Percentiles rank a stretch among this genome's conserved stretches.
Conservation (phyloP, 2,888 invertebrate species). For the Tipula helvola region DNA sequence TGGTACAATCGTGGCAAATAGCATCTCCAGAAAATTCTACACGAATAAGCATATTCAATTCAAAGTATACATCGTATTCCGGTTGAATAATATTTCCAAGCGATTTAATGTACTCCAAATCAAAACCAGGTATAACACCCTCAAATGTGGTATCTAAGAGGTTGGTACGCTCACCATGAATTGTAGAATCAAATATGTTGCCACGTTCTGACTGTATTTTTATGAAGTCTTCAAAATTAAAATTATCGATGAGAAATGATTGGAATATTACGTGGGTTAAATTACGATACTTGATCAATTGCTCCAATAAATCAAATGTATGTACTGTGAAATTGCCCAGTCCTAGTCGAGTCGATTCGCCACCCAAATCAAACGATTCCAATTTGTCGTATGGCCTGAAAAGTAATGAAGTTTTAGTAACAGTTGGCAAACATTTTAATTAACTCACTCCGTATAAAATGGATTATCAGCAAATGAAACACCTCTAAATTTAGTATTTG, state of each 20-base stretch:
- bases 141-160: background rate
- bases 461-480: too few species aligned
- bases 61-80: background rate
- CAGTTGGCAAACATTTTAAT: too few species aligned
- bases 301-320: background rate
- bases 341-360: background rate
- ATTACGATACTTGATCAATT: background rate
- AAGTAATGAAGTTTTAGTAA: background rate
- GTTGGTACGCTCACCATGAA: too few species aligned
- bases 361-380: background rate
- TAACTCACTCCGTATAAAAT: too few species aligned
- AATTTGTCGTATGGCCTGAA: background rate
- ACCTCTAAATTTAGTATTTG: background rate
- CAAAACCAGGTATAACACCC: background rate
- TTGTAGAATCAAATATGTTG: background rate
- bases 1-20: background rate
- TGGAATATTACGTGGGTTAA: background rate
- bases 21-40: background rate
- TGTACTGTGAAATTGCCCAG: background rate
- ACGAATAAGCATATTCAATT: background rate
- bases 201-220: background rate
- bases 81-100: background rate
- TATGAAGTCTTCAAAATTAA: background rate
- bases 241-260: background rate
- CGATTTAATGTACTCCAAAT: background rate